phyloP scores from a whole-genome alignment of 2,113 vertebrate genomes.

The Grammomys surdaster region DNA sequence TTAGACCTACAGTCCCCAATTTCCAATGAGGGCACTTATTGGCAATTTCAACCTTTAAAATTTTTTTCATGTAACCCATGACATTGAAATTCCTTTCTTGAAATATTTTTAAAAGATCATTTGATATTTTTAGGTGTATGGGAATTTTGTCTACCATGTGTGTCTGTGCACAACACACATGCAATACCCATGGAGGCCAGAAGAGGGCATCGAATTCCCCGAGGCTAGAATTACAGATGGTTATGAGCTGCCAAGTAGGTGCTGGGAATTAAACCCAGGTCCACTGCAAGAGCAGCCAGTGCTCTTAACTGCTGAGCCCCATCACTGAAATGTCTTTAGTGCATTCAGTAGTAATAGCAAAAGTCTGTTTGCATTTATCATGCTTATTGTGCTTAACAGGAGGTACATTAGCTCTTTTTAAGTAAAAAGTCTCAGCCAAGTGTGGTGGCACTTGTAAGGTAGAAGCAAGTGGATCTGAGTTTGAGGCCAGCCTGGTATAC shows the following conservation, averaged over 20 bases:
- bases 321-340: background rate
- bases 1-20: background rate
- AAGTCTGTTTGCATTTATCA: background rate
- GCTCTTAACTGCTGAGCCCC: background rate
- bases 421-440: background rate
- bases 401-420: background rate
- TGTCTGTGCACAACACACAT: background rate
- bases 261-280: background rate
- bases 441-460: no score
- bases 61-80: background rate
- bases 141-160: background rate
- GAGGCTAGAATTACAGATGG: background rate
- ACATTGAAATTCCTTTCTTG: background rate
- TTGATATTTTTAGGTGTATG: background rate
- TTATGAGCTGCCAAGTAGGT: background rate
- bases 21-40: background rate
- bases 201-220: background rate
- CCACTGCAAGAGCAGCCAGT: background rate
- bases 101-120: background rate
- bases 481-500: no score
- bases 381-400: background rate
- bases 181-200: background rate
- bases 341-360: constrained; percentile 12
- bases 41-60: background rate
- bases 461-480: no score